phyloP scores from a whole-genome alignment of 2,888 invertebrate species.

The Anticlea derivata region DNA sequence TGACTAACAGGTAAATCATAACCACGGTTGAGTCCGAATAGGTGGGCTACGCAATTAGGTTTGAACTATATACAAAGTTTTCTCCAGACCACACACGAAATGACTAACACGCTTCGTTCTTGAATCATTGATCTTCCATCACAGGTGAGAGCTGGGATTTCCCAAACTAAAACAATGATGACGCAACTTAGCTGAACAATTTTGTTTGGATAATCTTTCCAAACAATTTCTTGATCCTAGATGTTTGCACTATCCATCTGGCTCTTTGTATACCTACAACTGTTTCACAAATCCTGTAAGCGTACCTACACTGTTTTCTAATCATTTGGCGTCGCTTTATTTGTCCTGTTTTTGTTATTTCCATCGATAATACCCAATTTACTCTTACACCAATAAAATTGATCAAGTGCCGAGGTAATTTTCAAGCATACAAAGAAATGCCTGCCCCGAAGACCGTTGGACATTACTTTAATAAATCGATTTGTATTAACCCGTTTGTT shows the following conservation, averaged over 20 bases:
- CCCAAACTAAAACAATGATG: constrained; percentile 27
- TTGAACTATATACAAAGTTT: not conserved
- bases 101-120: constrained; percentile 15
- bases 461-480: too few relatives aligned
- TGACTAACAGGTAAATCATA: not conserved
- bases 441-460: too few relatives aligned
- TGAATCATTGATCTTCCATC: constrained; percentile 19
- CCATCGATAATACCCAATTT: too few relatives aligned
- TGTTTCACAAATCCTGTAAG: too few relatives aligned
- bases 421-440: too few relatives aligned
- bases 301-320: too few relatives aligned
- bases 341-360: too few relatives aligned
- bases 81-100: not conserved
- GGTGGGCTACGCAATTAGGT: not conserved
- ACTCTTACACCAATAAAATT: too few relatives aligned
- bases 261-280: not conserved
- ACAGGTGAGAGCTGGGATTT: constrained; percentile 19
- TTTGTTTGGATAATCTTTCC: constrained; percentile 26
- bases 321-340: too few relatives aligned
- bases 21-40: not conserved
- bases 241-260: constrained; percentile 3
- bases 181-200: constrained; percentile 10
- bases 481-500: not conserved
- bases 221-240: constrained; percentile 17
- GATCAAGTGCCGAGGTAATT: too few relatives aligned